Conservation (phyloP, 2,113 vertebrate species). For the Oryzias woworae region DNA sequence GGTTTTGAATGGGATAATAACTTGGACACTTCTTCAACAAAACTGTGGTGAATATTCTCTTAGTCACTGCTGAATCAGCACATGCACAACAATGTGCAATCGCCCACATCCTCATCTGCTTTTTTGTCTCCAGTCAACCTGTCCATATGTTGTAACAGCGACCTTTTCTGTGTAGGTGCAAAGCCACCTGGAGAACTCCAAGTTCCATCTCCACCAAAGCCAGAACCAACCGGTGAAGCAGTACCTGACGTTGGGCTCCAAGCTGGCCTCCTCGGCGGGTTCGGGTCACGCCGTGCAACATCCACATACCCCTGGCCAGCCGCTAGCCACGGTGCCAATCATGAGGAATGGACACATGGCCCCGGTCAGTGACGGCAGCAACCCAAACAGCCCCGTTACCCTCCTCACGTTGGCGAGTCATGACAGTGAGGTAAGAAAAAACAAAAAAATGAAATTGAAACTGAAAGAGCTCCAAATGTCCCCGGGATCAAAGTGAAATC, state of each 20-base stretch:
- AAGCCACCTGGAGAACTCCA: conserved; percentile 88
- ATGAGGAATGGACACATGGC: conserved; percentile 81
- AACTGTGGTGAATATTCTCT: background rate
- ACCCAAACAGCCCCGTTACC: conserved; percentile 78
- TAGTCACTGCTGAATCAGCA: conserved; percentile 9
- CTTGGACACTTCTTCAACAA: background rate
- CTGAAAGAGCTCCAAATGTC: conserved; percentile 3
- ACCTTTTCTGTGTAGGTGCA: conserved; percentile 79
- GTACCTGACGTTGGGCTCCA: conserved; percentile 87
- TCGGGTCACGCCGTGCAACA: conserved; percentile 76
- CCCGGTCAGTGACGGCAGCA: conserved; percentile 68
- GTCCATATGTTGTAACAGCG: background rate
- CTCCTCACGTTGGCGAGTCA: conserved; percentile 82
- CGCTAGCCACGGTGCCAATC: conserved; percentile 68
- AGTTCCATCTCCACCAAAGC: conserved; percentile 85
- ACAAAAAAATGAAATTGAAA: conserved; percentile 56
- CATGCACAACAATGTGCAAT: background rate
- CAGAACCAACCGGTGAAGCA: conserved; percentile 90
- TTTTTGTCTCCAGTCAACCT: background rate
- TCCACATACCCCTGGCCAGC: conserved; percentile 73
- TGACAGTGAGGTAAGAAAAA: conserved; percentile 80
- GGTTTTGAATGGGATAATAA: background rate
- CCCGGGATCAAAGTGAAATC: conserved; percentile 15
- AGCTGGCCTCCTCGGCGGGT: conserved; percentile 77
- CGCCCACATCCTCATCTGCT: background rate